Base-by-base conservation (phyloP, 2,888 invertebrate species). In the Chymomyza procnemis region DNA sequence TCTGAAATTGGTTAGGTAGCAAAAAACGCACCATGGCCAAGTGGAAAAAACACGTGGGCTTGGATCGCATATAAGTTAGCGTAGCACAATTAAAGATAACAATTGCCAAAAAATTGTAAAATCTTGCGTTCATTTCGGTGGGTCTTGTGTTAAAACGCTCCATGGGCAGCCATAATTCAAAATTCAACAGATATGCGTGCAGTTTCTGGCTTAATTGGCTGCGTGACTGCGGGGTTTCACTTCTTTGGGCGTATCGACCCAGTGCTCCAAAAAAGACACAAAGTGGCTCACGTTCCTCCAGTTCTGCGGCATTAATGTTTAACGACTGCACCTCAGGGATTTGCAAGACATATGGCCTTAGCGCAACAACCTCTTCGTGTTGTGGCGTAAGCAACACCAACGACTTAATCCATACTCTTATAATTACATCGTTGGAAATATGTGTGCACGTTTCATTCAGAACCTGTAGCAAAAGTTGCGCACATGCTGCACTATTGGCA, bases 1-100 rank as follows among this genome's bases (percentile, higher is more conserved):
- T 91, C 75, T 92, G 89, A 65, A 93, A 84, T 54, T 91, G 89
- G 0, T 90, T 89, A 14, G 93, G 92, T 41, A 93, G 81, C n/a
- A 93, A 85, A 61, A 93, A 90, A 0, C 91, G 87, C 22, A 92
- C 90, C 52, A 93, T 89, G 26, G 93, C 89, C 64, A 91, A 89
- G 64, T 92, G 93, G 47, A 93, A 91, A 56, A 92, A 91, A 67
- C 92, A 92, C 52, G 88, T 91, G 8, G 90, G 83, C 62, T 85
- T 86, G 63, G 91, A 89, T 63, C 89, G 87, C 4, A 87, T 74
- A 50, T 91, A 91, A 2, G 89, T 86, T 19, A 91, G 80, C 3
- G 80, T 76, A 0, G 90, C 82, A 56, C 91, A 91, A 60, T 91
- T 90, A 58, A 88, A 90, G 18, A 91, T 88, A 18, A 90, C 90